Evolutionary conservation across 2,888 invertebrate genomes (phyloP), one percentile per base, ranked within the genome.

Genomic region (Listrodromus nycthemerus): DNA sequence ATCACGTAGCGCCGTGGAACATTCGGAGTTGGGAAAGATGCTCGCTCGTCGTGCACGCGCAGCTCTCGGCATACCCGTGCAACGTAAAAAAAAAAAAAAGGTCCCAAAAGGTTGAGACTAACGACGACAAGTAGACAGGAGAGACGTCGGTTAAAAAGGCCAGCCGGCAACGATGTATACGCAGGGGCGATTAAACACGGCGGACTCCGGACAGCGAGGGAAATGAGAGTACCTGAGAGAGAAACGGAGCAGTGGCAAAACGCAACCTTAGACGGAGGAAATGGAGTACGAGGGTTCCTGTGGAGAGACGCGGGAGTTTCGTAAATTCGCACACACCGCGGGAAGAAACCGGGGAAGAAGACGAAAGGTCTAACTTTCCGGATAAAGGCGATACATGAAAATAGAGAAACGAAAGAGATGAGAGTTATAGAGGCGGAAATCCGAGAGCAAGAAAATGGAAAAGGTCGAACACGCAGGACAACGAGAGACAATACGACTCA

Each of bases 1-100:
- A 85, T 86, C 89, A 87, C 89, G 89, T 86, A 86, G 76, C 58
- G 65, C 50, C 73, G 69, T 37, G 83, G 79, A 83, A 84, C 86
- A 84, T 86, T 88, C 73, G 76, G 85, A 85, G 83, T 83, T 82
- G 84, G 84, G 76, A 63, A 86, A 74, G 83, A 58, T 63, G 75
- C 52, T 1, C 67, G 58, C 82, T 52, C 48, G 79, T 50, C 41
- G 79, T 83, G 78, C 74, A 82, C 80, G 82, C 82, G 84, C 76
- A 74, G 80, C 85, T 58, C 58, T 24, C 58, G 58, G 27, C 6
- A 16, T 13, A n/a, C 33, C 71, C 61, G 55, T 13, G 41, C 21
- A 55, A 27, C 10, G 10, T 37, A 71, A 37, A 66, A 52, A 63
- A 63, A 76, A 37, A 37, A 41, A 24, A 30, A 30, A 21, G 21